Percentiles rank a stretch among this genome's conserved stretches.
Conservation (phyloP, 2,797 vertebrate genomes). For the Chaetophractus vellerosus region DNA sequence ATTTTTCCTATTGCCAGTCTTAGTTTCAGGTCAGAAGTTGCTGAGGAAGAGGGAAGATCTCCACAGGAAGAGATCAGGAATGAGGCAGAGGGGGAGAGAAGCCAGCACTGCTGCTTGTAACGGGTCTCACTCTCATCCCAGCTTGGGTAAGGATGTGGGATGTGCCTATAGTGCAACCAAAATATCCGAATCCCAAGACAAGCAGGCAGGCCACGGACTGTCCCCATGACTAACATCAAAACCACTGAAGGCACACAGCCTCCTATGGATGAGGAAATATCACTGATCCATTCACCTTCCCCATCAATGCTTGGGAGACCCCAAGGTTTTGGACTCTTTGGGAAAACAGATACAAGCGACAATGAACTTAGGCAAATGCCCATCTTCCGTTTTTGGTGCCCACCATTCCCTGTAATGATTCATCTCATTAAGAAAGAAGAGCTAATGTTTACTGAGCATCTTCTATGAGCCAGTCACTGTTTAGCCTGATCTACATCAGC, state of each 20-base stretch:
- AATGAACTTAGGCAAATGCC: not conserved
- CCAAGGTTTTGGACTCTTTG: not conserved
- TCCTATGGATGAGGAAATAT: not conserved
- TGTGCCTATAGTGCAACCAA: not conserved
- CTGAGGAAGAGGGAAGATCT: not conserved
- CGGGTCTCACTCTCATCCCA: not conserved
- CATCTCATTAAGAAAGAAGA: not conserved
- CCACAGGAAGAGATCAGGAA: not conserved
- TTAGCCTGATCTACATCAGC: not conserved
- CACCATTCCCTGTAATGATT: not conserved
- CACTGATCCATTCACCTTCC: not conserved
- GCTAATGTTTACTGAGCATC: not conserved
- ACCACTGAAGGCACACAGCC: not conserved
- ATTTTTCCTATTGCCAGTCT: not conserved
- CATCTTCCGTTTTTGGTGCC: not conserved
- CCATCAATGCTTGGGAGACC: accelerated
- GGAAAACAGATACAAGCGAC: not conserved
- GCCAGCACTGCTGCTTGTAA: not conserved
- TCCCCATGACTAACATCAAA: not conserved
- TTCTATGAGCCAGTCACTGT: no score
- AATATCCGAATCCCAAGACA: not conserved
- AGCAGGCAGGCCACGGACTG: not conserved
- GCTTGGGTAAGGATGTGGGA: not conserved
- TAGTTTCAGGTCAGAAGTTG: not conserved
- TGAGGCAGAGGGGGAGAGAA: not conserved